These are phyloP conservation scores for Bothrops jararaca DNA, from an alignment of 2,113 vertebrate genomes.

Conservation along the genomic window DNA sequence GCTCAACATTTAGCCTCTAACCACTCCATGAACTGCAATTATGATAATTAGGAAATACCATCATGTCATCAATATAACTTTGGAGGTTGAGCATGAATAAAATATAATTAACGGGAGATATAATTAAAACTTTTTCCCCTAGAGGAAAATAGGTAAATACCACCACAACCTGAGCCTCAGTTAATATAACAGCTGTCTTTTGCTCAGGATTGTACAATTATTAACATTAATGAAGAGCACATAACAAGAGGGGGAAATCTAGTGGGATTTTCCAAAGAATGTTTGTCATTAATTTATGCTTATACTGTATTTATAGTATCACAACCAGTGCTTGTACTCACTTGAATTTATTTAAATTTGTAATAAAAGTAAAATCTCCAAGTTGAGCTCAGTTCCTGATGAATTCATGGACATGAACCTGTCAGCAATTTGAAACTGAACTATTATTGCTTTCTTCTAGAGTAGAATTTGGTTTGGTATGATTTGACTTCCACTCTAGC, in stretches of 20 bases:
- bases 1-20: constrained; percentile 43
- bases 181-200: constrained; percentile 54
- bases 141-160: constrained; percentile 57
- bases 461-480: neutral
- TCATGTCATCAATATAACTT: constrained; percentile 51
- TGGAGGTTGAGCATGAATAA: constrained; percentile 30
- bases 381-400: neutral
- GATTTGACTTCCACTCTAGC: neutral
- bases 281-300: neutral
- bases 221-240: constrained; percentile 14
- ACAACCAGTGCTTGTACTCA: constrained; percentile 12
- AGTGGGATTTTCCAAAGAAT: constrained; percentile 4
- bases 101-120: constrained; percentile 58
- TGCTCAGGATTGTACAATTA: constrained; percentile 2
- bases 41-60: constrained; percentile 54
- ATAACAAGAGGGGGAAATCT: constrained; percentile 21
- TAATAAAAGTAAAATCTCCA: constrained; percentile 9
- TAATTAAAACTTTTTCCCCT: constrained; percentile 66
- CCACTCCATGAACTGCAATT: constrained; percentile 47
- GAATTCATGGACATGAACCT: neutral
- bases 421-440: neutral
- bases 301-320: neutral
- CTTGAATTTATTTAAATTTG: neutral
- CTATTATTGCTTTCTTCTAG: neutral
- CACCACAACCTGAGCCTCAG: constrained; percentile 41